These are phyloP conservation scores for Laticauda colubrina DNA, from an alignment of 2,113 vertebrate species.

Conservation along the genomic window DNA sequence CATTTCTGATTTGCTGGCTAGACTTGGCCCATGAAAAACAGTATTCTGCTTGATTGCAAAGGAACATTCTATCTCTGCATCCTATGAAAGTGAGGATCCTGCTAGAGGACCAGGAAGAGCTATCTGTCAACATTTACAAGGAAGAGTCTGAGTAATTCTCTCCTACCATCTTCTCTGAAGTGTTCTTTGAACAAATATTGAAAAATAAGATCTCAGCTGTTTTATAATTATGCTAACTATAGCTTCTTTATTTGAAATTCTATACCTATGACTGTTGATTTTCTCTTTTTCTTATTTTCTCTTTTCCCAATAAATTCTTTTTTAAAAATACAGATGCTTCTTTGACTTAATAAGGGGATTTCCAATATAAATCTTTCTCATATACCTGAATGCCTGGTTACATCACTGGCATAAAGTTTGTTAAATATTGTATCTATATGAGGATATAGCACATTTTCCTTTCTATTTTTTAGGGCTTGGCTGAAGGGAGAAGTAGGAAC, in stretches of 20 bases:
- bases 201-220: neutral
- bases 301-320: neutral
- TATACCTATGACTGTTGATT: neutral
- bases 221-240: neutral
- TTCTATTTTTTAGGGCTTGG: neutral
- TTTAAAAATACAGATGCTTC: neutral
- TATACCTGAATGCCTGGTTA: neutral
- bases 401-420: neutral
- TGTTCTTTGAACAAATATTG: neutral
- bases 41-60: neutral
- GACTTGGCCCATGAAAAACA: neutral
- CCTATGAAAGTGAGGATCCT: neutral
- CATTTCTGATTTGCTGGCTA: neutral
- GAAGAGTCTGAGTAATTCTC: neutral
- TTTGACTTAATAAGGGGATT: neutral
- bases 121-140: neutral
- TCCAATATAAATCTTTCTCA: neutral
- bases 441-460: neutral
- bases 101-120: neutral
- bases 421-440: neutral
- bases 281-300: neutral
- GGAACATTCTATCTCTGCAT: neutral
- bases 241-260: neutral
- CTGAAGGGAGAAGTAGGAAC: neutral
- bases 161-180: neutral